These are phyloP conservation scores for Acanthis flammea DNA, from an alignment of 2,797 vertebrate species.

Conservation along the genomic window DNA sequence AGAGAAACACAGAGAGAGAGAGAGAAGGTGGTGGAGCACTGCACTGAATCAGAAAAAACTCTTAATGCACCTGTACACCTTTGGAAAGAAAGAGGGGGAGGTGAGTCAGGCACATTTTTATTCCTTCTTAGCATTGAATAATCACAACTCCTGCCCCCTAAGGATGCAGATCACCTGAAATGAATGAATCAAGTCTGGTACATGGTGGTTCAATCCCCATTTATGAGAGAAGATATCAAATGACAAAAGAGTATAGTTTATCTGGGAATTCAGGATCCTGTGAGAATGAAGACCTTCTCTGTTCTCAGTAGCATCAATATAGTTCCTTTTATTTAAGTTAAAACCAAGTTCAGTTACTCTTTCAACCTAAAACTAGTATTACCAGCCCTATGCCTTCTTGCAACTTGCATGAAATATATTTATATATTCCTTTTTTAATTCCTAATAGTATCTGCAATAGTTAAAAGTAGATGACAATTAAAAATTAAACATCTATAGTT, in stretches of 20 bases:
- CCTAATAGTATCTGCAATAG: not conserved
- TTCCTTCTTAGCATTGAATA: not conserved
- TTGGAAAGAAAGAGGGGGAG: not conserved
- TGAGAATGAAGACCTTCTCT: not conserved
- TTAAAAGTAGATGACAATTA: not conserved
- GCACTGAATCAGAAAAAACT: not conserved
- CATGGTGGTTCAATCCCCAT: not conserved
- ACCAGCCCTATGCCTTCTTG: not conserved
- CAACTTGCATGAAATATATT: not conserved
- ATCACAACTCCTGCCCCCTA: not conserved
- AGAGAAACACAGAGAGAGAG: not conserved
- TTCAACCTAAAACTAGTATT: not conserved
- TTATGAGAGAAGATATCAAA: not conserved
- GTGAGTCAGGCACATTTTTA: not conserved
- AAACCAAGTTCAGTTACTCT: not conserved
- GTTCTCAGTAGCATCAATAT: not conserved
- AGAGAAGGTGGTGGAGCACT: not conserved
- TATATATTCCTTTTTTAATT: not conserved
- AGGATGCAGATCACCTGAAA: not conserved
- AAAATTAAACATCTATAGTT: not conserved
- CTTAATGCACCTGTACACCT: not conserved
- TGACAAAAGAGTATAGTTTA: not conserved
- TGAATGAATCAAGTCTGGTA: not conserved
- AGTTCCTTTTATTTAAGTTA: not conserved
- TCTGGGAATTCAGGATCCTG: not conserved